Base-by-base conservation (phyloP, 1,140 invertebrate species). In the Drosophila kurseongensis region DNA sequence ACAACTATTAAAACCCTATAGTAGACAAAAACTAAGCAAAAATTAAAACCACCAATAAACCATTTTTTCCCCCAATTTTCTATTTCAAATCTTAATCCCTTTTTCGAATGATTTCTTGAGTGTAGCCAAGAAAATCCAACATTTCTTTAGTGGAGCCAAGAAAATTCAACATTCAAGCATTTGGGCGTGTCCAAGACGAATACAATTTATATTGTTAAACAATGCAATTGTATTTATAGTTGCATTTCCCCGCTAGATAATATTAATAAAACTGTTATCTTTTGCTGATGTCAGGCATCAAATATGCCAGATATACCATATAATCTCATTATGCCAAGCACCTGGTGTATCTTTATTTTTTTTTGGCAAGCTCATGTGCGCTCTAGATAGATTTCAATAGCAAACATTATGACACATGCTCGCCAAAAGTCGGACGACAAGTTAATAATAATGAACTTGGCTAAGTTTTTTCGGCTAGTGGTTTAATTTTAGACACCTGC, bases 211-310 rank as follows among this genome's bases (percentile, higher is more conserved):
- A 23, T 23, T 23, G 3, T 23, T 23, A 23, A 23, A 23, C 23
- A 23, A 12, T 40, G 44, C 27, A 10, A 40, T n/a, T 42, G 16
- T 13, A 45, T 5, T 13, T 38, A 1, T 52, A n/a, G 13, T 5
- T 68, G 35, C 54, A 59, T 40, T 57, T 44, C 1, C 14, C 40
- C 29, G 36, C 16, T 14, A 51, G 27, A 51, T 62, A 45, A 36
- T 56, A 14, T 68, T 32, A 32, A 14, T 10, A 23, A 18, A 18
- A 27, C 14, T 35, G 42, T 56, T 61, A 42, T 81, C 32, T 55
- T 18, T 38, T 27, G 77, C 68, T 86, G 75, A 79, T 83, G 79
- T 86, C 82, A 86, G 44, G 42, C 71, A 89, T 83, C 66, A 88
- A 79, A 42, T 78, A 78, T 78, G 65, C 56, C 54, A 75, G 41